Evolutionary conservation across 2,113 vertebrate genomes (phyloP), one percentile per base, ranked within the genome.

Genomic region (Oxyura jamaicensis): DNA sequence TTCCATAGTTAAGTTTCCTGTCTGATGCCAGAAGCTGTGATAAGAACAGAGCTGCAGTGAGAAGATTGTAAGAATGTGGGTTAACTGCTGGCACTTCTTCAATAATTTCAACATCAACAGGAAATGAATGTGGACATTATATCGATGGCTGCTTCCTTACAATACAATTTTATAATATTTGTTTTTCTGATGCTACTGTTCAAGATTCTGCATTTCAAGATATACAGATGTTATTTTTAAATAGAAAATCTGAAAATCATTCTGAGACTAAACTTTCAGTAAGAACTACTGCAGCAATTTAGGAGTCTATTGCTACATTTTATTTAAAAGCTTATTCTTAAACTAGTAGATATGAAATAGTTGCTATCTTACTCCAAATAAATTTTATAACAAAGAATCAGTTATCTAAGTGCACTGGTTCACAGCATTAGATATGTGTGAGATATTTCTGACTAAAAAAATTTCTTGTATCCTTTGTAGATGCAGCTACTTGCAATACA

Each of bases 41-140:
- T 98, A 98, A 98, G 97, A 97, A 81, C 96, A 95, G 97, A 97
- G 92, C 97, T 98, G 98, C 97, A 97, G 91, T 17, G 23, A 97
- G 96, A 98, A 98, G 97, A 98, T 97, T 98, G 75, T 94, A 97
- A 83, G 91, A 96, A 55, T 74, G 96, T 78, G 96, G 94, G 92
- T 85, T 96, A 96, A 97, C 96, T 55, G 83, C 89, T 98, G 97
- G 97, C 97, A 96, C 48, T 84, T 91, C 92, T 97, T 98, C 98
- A 98, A 93, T 96, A 96, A 96, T 97, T 97, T 97, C 96, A 96
- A 95, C 96, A 98, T 98, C 97, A 98, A 98, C 98, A 98, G 98
- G 98, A 98, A 98, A 75, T 95, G 97, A 97, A 98, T 97, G 97
- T 98, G 97, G 97, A 97, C 97, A 98, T 98, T 98, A 96, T 97